phyloP scores from a whole-genome alignment of 2,797 vertebrate species.

The Heteromormyrus szaboi region DNA sequence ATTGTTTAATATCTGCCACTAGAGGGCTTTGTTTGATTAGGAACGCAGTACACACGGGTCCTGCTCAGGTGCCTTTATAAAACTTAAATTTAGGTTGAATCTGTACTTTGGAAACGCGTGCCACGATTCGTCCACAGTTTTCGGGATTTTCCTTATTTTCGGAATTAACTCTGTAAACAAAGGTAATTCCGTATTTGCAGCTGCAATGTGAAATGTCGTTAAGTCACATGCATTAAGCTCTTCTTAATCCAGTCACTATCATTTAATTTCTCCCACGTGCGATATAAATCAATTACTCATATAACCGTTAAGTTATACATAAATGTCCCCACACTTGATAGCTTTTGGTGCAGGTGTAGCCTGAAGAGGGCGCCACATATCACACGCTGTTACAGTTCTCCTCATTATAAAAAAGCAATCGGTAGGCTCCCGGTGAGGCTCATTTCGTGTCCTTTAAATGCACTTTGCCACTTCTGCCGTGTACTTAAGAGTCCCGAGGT shows the following conservation, averaged over 20 bases:
- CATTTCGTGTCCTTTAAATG: conserved; percentile 4
- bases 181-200: not conserved
- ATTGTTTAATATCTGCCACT: not conserved
- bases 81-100: not conserved
- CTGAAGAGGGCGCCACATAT: not conserved
- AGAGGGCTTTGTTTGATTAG: not conserved
- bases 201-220: not conserved
- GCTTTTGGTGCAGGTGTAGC: not conserved
- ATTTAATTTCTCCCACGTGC: not conserved
- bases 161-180: not conserved
- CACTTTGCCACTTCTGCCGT: not conserved
- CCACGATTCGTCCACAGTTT: not conserved
- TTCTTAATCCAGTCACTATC: not conserved
- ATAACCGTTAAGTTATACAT: not conserved
- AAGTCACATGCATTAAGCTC: not conserved
- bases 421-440: not conserved
- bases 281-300: not conserved
- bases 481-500: not conserved
- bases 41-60: not conserved
- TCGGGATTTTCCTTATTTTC: not conserved
- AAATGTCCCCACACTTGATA: not conserved
- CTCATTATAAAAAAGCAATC: not conserved
- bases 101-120: not conserved
- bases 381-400: not conserved
- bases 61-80: not conserved